phyloP scores from a whole-genome alignment of 1,140 invertebrate genomes.

The Brachionus asplanchnoidis region DNA sequence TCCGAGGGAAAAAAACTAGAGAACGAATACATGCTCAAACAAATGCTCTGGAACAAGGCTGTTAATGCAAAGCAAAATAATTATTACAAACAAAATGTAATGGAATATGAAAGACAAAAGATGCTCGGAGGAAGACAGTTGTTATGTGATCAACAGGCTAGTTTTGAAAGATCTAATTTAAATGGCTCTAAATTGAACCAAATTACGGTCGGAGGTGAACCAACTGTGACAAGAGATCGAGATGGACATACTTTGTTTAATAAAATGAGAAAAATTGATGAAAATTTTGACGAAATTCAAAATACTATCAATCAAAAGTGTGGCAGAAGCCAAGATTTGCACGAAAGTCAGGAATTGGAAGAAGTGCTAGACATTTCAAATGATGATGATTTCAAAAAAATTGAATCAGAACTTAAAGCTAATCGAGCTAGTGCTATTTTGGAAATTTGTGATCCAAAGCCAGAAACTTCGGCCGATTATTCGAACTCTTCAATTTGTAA shows the following conservation, averaged over 20 bases:
- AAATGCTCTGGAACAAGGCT: constrained; percentile 19
- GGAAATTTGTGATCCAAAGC: not conserved
- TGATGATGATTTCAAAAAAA: constrained; percentile 37
- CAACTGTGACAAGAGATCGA: not conserved
- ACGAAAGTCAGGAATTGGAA: not conserved
- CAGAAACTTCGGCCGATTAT: not conserved
- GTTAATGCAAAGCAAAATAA: not conserved
- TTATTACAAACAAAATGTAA: constrained; percentile 31
- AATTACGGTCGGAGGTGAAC: constrained; percentile 28
- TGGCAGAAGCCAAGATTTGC: not conserved
- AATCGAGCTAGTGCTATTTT: constrained; percentile 18
- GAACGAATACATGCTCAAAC: constrained; percentile 16
- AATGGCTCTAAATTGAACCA: not conserved
- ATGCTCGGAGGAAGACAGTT: not conserved
- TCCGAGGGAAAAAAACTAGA: constrained; percentile 24
- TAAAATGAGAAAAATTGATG: constrained; percentile 40
- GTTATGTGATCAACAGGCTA: not conserved
- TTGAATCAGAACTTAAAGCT: not conserved
- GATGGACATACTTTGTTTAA: constrained; percentile 27
- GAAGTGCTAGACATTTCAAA: not conserved
- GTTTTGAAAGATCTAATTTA: constrained; percentile 5
- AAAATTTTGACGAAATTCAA: constrained; percentile 41
- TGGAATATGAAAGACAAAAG: not conserved
- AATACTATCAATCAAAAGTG: not conserved
- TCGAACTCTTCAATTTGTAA: constrained; percentile 17